phyloP scores from a whole-genome alignment of 2,888 invertebrate genomes.

The Acronicta psi region DNA sequence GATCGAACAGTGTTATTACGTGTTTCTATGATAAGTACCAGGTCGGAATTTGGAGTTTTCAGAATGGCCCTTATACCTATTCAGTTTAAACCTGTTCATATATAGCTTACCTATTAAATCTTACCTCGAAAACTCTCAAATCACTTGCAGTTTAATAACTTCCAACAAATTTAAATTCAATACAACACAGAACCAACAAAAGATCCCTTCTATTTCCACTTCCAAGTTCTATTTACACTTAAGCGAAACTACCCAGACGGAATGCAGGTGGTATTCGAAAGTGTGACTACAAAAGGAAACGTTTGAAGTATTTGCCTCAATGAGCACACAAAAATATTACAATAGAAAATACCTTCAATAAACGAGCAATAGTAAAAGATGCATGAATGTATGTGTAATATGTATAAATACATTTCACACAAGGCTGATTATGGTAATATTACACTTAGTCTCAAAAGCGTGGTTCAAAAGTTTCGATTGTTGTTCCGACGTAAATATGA shows the following conservation, averaged over 20 bases:
- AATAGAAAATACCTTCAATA: slow-evolving; percentile 35
- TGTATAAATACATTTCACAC: no score
- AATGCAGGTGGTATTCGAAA: slow-evolving; percentile 35
- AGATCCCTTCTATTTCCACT: slow-evolving; percentile 3
- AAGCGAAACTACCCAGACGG: slow-evolving; percentile 27
- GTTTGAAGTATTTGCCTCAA: slow-evolving; percentile 32
- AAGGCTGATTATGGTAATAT: no score
- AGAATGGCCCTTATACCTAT: no score
- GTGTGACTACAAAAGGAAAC: slow-evolving; percentile 32
- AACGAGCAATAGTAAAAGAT: slow-evolving; percentile 8
- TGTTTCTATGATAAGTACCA: no score
- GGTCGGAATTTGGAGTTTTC: no score
- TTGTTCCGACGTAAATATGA: no score
- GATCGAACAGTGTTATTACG: no score
- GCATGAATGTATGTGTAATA: no score
- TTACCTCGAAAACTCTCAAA: neutral
- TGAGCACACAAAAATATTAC: slow-evolving; percentile 30
- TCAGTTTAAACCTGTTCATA: no score
- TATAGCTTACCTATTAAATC: neutral
- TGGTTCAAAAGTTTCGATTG: no score
- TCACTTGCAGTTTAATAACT: slow-evolving; percentile 4
- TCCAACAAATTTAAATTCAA: neutral
- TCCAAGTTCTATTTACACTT: slow-evolving; percentile 9
- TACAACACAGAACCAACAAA: neutral
- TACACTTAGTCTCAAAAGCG: no score